Conservation (phyloP, 2,888 invertebrate species). For the Deilephila porcellus region DNA sequence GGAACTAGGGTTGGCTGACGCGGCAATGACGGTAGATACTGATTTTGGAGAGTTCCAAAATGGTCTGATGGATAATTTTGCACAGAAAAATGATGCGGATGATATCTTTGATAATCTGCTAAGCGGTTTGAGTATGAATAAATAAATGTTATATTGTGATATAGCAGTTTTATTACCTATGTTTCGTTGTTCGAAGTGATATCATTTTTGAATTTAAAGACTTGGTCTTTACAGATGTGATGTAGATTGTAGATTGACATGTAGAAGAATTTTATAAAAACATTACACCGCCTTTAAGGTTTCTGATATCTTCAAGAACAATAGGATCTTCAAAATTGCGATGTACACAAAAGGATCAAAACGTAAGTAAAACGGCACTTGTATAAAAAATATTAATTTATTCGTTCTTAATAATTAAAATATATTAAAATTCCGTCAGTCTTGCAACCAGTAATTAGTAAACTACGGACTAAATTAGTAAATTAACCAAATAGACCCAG, state of each 20-base stretch:
- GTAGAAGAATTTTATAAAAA: too few relatives aligned
- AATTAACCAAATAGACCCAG: not conserved
- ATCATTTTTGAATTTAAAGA: too few relatives aligned
- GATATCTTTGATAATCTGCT: slow-evolving; percentile 77
- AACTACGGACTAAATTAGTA: not conserved
- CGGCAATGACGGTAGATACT: slow-evolving; percentile 54
- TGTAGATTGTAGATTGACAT: too few relatives aligned
- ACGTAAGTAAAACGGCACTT: not conserved
- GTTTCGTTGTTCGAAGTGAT: too few relatives aligned
- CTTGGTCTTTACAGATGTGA: too few relatives aligned
- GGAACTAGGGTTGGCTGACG: slow-evolving; percentile 84
- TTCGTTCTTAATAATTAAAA: not conserved
- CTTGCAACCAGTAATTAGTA: slow-evolving; percentile 8
- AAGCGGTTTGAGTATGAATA: slow-evolving; percentile 66
- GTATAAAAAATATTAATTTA: not conserved
- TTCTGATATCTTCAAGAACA: too few relatives aligned
- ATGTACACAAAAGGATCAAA: too few relatives aligned
- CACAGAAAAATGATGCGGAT: slow-evolving; percentile 59
- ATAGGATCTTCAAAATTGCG: too few relatives aligned
- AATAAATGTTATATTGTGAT: slow-evolving; percentile 44
- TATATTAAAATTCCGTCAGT: slow-evolving; percentile 9
- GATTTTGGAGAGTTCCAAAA: slow-evolving; percentile 80
- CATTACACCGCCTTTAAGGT: too few relatives aligned
- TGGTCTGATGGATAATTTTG: slow-evolving; percentile 65
- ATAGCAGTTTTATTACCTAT: not conserved